Evolutionary conservation across 2,888 invertebrate genomes (phyloP).

Genomic region (Leptinotarsa peninsularis): DNA sequence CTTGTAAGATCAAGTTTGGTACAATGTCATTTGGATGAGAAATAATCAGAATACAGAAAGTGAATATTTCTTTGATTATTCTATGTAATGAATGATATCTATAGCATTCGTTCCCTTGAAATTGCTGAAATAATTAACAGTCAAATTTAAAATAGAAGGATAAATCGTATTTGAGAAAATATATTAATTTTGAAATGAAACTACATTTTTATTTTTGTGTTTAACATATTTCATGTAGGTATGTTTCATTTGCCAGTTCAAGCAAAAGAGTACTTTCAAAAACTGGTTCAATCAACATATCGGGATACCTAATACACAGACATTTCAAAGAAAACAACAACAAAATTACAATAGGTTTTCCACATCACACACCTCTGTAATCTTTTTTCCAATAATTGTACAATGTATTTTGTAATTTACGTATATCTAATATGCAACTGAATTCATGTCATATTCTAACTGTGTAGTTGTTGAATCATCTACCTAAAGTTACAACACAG

Average conservation of each 20-base stretch:
- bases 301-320: too few relatives aligned
- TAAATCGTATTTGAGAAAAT: too few relatives aligned
- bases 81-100: too few relatives aligned
- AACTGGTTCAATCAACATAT: too few relatives aligned
- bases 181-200: too few relatives aligned
- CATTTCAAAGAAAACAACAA: not conserved
- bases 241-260: not conserved
- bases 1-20: not conserved
- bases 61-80: too few relatives aligned
- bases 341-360: conserved; percentile 28
- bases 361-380: conserved; percentile 20
- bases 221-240: too few relatives aligned
- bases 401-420: conserved; percentile 42
- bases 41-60: too few relatives aligned
- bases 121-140: too few relatives aligned
- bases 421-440: conserved; percentile 56
- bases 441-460: conserved; percentile 58
- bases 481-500: conserved; percentile 57
- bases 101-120: too few relatives aligned
- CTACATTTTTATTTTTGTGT: too few relatives aligned
- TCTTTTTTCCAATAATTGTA: conserved; percentile 38
- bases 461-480: conserved; percentile 63
- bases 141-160: too few relatives aligned
- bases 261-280: not conserved
- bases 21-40: not conserved